These are phyloP conservation scores for Megamerina dolium DNA, from an alignment of 2,888 invertebrate species.

Conservation along the genomic window DNA sequence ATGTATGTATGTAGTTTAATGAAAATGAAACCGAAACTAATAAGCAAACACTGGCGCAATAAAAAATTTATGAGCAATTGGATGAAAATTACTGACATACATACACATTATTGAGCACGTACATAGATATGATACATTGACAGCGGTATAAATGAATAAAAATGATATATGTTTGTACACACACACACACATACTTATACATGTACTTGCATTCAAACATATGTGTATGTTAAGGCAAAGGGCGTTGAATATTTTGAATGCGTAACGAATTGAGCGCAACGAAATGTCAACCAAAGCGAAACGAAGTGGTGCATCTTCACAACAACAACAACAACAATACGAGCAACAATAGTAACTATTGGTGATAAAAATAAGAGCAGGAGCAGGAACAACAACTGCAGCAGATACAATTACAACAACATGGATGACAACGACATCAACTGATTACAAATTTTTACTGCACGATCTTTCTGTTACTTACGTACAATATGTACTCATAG, in stretches of 20 bases:
- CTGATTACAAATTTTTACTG: too few species aligned
- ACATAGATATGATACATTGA: not conserved
- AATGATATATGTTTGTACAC: too few species aligned
- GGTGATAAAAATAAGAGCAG: not conserved
- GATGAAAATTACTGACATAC: too few species aligned
- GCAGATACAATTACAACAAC: not conserved
- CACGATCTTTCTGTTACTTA: too few species aligned
- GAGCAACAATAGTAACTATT: not conserved
- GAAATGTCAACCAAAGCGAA: not conserved
- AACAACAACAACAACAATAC: not conserved
- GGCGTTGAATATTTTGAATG: constrained; percentile 10
- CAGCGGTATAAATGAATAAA: not conserved
- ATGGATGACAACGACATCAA: too few species aligned
- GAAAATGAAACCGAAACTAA: not conserved
- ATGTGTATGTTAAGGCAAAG: not conserved
- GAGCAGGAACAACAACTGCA: constrained; percentile 5
- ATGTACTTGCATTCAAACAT: not conserved
- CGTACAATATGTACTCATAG: too few species aligned
- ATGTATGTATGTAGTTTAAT: not conserved
- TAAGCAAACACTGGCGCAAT: too few species aligned
- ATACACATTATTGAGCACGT: too few species aligned
- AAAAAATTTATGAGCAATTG: too few species aligned
- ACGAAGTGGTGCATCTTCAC: not conserved
- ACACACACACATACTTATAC: not conserved
- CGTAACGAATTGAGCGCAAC: too few species aligned